These are phyloP conservation scores for Xiphydria camelus DNA, from an alignment of 2,888 invertebrate species.

Conservation along the genomic window DNA sequence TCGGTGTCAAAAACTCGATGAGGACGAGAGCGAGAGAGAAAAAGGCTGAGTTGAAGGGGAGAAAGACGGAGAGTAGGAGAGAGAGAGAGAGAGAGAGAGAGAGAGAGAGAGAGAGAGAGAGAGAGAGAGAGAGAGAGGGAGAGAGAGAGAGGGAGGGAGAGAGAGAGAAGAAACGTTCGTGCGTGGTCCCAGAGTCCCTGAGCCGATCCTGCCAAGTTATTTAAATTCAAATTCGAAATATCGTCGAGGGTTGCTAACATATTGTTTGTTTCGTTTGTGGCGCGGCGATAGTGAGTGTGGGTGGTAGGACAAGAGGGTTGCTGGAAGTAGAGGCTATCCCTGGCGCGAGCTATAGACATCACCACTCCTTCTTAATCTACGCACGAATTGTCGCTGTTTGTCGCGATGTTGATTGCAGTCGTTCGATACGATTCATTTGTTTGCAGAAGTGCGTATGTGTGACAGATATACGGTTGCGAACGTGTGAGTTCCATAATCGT, in stretches of 20 bases:
- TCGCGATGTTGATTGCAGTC: too few relatives aligned
- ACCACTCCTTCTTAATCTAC: too few relatives aligned
- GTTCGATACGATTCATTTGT: too few relatives aligned
- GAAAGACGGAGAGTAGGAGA: slow-evolving; percentile 10
- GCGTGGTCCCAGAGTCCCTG: slow-evolving; percentile 56
- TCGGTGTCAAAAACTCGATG: slow-evolving; percentile 19
- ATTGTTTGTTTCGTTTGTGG: slow-evolving; percentile 57
- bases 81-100: background rate
- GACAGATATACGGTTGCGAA: too few relatives aligned
- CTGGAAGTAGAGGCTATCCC: background rate
- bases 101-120: slow-evolving; percentile 2
- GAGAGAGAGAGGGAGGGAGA: slow-evolving; percentile 20
- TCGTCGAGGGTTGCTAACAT: slow-evolving; percentile 58
- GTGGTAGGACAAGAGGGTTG: slow-evolving; percentile 9
- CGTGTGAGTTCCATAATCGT: too few relatives aligned
- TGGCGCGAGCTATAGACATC: too few relatives aligned
- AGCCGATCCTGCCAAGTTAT: slow-evolving; percentile 59
- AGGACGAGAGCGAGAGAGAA: slow-evolving; percentile 22
- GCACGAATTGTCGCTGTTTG: too few relatives aligned
- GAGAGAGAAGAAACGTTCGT: slow-evolving; percentile 43
- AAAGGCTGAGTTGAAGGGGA: slow-evolving; percentile 21
- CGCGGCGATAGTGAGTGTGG: slow-evolving; percentile 17
- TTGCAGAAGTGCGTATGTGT: too few relatives aligned
- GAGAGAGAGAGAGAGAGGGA: slow-evolving; percentile 13
- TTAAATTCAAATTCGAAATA: slow-evolving; percentile 60